These are phyloP conservation scores for Limnephilus lunatus DNA, from an alignment of 2,888 invertebrate genomes.

Conservation along the genomic window DNA sequence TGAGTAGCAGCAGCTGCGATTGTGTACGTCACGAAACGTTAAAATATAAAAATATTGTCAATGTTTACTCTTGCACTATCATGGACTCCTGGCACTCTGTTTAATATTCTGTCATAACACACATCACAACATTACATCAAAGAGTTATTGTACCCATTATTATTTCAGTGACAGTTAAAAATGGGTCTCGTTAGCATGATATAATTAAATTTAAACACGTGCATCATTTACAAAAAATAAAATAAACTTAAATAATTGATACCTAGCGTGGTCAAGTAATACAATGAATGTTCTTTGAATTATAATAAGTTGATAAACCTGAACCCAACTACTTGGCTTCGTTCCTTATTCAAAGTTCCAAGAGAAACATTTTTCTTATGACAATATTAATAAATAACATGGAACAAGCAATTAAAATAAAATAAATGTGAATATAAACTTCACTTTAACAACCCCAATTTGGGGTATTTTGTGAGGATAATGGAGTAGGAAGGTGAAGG, in stretches of 20 bases:
- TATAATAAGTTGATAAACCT: no score
- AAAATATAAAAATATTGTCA: constrained; percentile 24
- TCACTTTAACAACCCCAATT: no score
- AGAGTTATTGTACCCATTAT: neutral
- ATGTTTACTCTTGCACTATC: constrained; percentile 40
- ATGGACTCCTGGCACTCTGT: constrained; percentile 26
- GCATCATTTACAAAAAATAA: neutral
- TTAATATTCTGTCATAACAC: neutral
- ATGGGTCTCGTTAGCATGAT: neutral
- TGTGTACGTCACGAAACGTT: constrained; percentile 23
- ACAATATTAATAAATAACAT: no score
- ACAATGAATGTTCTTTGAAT: neutral
- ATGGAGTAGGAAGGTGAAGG: no score
- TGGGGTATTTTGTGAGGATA: no score
- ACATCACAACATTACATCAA: neutral
- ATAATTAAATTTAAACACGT: neutral
- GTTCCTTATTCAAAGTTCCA: no score
- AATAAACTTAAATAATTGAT: neutral
- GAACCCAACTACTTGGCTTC: no score
- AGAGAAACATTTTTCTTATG: no score
- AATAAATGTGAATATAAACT: no score
- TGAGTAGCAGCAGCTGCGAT: constrained; percentile 38
- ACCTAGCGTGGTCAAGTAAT: neutral
- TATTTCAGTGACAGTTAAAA: neutral
- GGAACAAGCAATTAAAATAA: no score